Percentiles rank a stretch among this genome's conserved stretches.
phyloP scores from a whole-genome alignment of 1,140 invertebrate genomes.

The Phocides pigmalion region DNA sequence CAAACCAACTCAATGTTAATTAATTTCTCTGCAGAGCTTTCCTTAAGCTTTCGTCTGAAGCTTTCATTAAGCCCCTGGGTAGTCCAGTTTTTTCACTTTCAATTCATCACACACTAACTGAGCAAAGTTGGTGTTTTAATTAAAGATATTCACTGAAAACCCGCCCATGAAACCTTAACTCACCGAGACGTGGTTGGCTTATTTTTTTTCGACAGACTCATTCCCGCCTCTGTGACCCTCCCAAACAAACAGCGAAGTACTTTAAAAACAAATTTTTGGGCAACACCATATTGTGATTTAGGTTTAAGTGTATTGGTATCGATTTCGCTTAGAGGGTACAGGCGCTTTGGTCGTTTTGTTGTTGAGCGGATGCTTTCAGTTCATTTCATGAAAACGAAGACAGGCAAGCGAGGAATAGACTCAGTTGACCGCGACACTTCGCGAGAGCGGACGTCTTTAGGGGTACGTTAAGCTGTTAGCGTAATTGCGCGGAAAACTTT shows the following conservation, averaged over 20 bases:
- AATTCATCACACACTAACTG: constrained; percentile 68
- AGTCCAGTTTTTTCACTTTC: constrained; percentile 45
- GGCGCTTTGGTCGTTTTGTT: constrained; percentile 49
- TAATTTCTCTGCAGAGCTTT: constrained; percentile 41
- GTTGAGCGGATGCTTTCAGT: constrained; percentile 57
- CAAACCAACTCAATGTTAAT: constrained; percentile 42
- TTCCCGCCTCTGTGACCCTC: constrained; percentile 81
- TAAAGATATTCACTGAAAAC: constrained; percentile 77
- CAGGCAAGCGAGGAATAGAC: constrained; percentile 57
- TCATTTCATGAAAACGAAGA: constrained; percentile 79
- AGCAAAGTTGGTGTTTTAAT: constrained; percentile 77
- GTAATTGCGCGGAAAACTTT: constrained; percentile 65
- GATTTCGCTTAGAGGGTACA: constrained; percentile 19
- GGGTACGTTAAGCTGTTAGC: constrained; percentile 30
- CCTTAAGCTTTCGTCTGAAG: constrained; percentile 38
- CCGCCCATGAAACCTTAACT: constrained; percentile 79
- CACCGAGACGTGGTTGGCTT: constrained; percentile 81
- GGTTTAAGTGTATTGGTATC: not conserved
- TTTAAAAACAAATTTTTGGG: constrained; percentile 71
- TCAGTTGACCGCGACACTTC: constrained; percentile 78
- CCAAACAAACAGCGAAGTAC: constrained; percentile 80
- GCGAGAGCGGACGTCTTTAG: constrained; percentile 54
- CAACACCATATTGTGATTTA: constrained; percentile 37
- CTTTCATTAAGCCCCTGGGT: constrained; percentile 36
- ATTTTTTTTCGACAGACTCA: constrained; percentile 81